Base-by-base conservation (phyloP, 2,888 invertebrate species). In the Melangyna quadrimaculata region DNA sequence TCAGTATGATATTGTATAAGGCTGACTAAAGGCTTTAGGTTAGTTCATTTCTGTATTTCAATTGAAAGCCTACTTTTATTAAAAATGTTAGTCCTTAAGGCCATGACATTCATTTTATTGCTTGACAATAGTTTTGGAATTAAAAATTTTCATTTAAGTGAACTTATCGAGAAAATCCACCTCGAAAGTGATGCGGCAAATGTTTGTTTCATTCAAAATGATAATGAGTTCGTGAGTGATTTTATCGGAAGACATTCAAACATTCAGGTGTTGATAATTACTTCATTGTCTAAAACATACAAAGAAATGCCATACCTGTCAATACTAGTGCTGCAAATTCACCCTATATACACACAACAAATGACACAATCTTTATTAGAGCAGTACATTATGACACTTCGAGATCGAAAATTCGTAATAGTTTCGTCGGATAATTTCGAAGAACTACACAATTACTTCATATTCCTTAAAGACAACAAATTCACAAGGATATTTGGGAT, bases 401-500 rank as follows among this genome's bases (percentile, higher is more conserved):
- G 14, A 19, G 51, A 48, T 19, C 69, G 78, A 37, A 79, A 55
- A 45, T 78, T 73, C 40, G 73, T 79, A 9, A 12, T 78, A 1
- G n/a, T 63, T 10, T 12, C 24, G 2, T 14, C 73, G 6, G 10
- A 19, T 6, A 51, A 17, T 7, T 22, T n/a, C 14, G n/a, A 29
- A 24, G 5, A 24, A 1, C 69, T 83, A 5, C 19, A 22, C 0
- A 29, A 65, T 3, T 70, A 12, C 7, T 83, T 78, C 27, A 1
- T 3, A 0, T 65, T 48, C 12, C 74, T 83, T 24, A 3, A 17
- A 6, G 48, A 24, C 17, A 37, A 65, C 14, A 63, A 74, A 43
- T 78, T 83, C 14, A 65, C 40, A 2, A 70, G 65, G 12, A 83
- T 83, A 14, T 83, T 74, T 24, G 83, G 83, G 1, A 19, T 65